A percentile compares a stretch with the other conserved stretches of the same genome.
Conservation (phyloP, 2,797 vertebrate species). For the Halcyon badia region DNA sequence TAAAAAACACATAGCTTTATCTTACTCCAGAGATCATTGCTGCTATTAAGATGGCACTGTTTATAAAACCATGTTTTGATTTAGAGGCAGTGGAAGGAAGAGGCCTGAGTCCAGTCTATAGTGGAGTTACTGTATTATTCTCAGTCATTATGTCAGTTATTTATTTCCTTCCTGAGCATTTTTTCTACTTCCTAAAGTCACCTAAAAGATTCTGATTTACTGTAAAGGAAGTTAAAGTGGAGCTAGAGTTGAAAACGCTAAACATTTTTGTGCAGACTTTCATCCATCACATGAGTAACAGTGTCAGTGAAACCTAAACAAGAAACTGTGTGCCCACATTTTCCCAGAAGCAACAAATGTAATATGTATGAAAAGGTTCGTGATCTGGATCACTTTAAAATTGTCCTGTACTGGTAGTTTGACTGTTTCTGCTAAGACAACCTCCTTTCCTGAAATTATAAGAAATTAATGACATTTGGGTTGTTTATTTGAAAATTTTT, state of each 20-base stretch:
- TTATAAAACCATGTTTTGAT: neutral
- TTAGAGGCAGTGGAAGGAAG: neutral
- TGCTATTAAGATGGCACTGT: neutral
- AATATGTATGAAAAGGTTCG: neutral
- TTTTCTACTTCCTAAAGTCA: neutral
- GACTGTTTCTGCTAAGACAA: neutral
- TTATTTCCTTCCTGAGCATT: neutral
- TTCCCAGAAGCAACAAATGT: neutral
- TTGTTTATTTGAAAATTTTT: neutral
- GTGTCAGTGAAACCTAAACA: neutral
- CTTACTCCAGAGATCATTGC: neutral
- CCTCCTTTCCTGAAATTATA: neutral
- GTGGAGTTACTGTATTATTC: neutral
- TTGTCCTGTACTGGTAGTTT: neutral
- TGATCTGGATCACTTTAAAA: neutral
- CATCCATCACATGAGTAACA: rapidly evolving
- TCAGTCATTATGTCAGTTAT: neutral
- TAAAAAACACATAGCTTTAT: neutral
- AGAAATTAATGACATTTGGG: neutral
- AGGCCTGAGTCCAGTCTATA: neutral
- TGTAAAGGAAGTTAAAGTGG: neutral
- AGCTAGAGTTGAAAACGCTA: neutral
- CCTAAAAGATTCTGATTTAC: neutral
- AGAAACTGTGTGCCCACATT: neutral
- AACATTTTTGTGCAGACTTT: neutral